Conservation (phyloP, 2,888 invertebrate genomes). For the Hirtodrosophila alboralis region DNA sequence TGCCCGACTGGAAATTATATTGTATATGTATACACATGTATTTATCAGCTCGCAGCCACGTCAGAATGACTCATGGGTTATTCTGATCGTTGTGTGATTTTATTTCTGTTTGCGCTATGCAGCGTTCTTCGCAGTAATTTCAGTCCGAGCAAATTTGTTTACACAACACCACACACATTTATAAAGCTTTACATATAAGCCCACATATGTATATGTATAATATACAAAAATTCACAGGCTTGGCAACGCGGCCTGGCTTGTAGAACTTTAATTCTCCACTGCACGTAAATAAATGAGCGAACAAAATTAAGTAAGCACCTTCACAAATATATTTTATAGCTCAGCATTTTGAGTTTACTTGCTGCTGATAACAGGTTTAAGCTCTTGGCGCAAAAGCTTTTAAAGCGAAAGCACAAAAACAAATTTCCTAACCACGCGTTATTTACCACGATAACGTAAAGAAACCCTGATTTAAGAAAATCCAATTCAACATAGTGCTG, state of each 20-base stretch:
- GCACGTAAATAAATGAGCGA: constrained; percentile 51
- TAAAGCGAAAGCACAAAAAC: not conserved
- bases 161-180: constrained; percentile 42
- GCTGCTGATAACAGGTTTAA: constrained; percentile 68
- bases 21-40: constrained; percentile 4
- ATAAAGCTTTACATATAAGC: constrained; percentile 17
- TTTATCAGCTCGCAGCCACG: constrained; percentile 53
- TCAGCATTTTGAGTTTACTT: constrained; percentile 1
- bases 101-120: constrained; percentile 20
- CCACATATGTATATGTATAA: constrained; percentile 8
- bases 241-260: constrained; percentile 5
- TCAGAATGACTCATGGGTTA: constrained; percentile 74
- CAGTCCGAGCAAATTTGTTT: constrained; percentile 53
- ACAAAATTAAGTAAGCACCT: constrained; percentile 26
- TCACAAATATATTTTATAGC: constrained; percentile 11
- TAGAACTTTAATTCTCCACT: constrained; percentile 34
- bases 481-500: constrained; percentile 24
- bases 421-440: not conserved
- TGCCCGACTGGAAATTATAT: constrained; percentile 34
- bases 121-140: constrained; percentile 36
- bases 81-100: constrained; percentile 66
- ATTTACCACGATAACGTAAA: constrained; percentile 24
- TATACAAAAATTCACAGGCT: not conserved
- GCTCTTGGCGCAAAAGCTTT: constrained; percentile 56
- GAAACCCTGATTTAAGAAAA: constrained; percentile 26